A percentile compares a stretch with the other conserved stretches of the same genome.
These are phyloP conservation scores for Thecocarcelia acutangulata DNA, from an alignment of 2,888 invertebrate species.

Conservation along the genomic window DNA sequence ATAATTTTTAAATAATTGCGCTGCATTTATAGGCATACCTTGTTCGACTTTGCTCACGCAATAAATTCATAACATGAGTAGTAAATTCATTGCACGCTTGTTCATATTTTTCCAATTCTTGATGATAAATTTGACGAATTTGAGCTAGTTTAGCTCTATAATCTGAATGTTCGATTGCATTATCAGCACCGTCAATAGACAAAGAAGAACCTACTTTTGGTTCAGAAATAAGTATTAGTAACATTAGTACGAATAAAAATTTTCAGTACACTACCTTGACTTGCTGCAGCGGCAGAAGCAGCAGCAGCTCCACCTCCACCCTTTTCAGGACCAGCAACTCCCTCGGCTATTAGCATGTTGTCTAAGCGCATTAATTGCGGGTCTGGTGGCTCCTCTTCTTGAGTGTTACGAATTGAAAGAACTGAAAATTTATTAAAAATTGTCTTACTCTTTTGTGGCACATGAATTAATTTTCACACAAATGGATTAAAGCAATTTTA, in stretches of 20 bases:
- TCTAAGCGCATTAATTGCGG: constrained; percentile 99
- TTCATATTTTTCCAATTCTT: constrained; percentile 99
- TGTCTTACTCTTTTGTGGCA: neutral
- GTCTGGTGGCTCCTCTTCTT: constrained; percentile 99
- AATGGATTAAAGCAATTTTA: too few species aligned
- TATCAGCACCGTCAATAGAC: constrained; percentile 86
- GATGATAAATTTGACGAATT: constrained; percentile 99
- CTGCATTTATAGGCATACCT: constrained; percentile 75
- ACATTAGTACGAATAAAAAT: neutral
- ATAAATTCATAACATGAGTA: constrained; percentile 99
- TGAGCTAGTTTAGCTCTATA: constrained; percentile 99
- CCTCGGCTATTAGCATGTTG: constrained; percentile 99
- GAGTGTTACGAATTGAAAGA: constrained; percentile 95
- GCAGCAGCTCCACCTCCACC: constrained; percentile 94
- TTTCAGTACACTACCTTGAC: constrained; percentile 83
- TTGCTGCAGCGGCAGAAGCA: constrained; percentile 94
- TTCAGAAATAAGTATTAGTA: neutral
- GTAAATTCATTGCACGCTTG: constrained; percentile 99
- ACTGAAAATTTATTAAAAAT: constrained; percentile 83
- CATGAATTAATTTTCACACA: too few species aligned
- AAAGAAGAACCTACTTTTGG: constrained; percentile 77
- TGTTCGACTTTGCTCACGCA: constrained; percentile 97
- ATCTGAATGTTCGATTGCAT: constrained; percentile 99
- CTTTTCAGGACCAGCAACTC: constrained; percentile 97
- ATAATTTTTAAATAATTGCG: neutral